Evolutionary conservation across 2,888 invertebrate species (phyloP).

Genomic region (Octodonta nipae): DNA sequence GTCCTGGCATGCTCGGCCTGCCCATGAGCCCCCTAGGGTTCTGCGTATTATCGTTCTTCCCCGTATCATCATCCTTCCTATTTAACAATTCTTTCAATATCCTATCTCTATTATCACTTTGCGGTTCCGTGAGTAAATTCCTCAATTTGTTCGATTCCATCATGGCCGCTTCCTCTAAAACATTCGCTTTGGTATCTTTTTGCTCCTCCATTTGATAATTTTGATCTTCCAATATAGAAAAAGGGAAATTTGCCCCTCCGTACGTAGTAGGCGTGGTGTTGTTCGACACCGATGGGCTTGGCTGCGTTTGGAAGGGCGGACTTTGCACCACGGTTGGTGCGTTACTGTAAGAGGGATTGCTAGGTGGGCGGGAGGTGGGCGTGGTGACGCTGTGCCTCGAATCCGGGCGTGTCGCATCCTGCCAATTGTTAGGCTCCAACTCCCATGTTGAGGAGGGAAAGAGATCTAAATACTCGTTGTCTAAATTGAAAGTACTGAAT

Average conservation of each 20-base stretch:
- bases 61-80: constrained; percentile 50
- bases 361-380: constrained; percentile 39
- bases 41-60: constrained; percentile 36
- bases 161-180: constrained; percentile 32
- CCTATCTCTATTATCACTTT: constrained; percentile 38
- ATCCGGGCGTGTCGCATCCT: constrained; percentile 41
- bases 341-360: constrained; percentile 17
- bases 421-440: constrained; percentile 31
- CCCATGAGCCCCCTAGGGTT: constrained; percentile 32
- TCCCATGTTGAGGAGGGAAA: constrained; percentile 53
- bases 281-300: constrained; percentile 31
- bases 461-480: constrained; percentile 35
- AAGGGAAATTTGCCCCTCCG: constrained; percentile 40
- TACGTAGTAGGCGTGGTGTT: constrained; percentile 21
- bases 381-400: constrained; percentile 52
- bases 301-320: constrained; percentile 39
- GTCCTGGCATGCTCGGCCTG: constrained; percentile 31
- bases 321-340: constrained; percentile 24
- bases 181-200: constrained; percentile 38
- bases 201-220: constrained; percentile 35
- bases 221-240: constrained; percentile 45
- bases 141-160: constrained; percentile 38
- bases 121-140: constrained; percentile 29
- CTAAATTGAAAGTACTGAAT: constrained; percentile 10
- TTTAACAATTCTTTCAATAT: constrained; percentile 51